Base-by-base conservation (phyloP, 2,113 vertebrate genomes). In the Gavialis gangeticus region DNA sequence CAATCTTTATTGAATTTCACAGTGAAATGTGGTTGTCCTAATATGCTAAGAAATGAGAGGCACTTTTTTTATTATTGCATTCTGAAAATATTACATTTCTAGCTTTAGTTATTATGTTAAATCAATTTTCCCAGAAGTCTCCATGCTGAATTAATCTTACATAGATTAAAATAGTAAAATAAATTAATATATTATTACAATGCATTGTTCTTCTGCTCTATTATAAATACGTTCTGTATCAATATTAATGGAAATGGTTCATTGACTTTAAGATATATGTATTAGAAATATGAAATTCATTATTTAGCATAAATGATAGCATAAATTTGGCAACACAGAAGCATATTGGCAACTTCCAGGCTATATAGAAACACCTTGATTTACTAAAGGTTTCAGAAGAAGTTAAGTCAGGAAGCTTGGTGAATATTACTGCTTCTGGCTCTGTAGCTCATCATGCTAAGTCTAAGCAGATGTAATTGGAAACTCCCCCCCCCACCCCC, bases 1-100 rank as follows among this genome's bases (percentile, higher is more conserved):
- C 90, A 92, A 79, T 94, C 90, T 92, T 87, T 79, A 93, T 79
- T 94, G 75, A 78, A 64, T 94, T 97, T 94, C 90, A 82, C 97
- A 95, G 91, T 27, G 95, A 77, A 75, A 57, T 90, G 82, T 94
- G 95, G 91, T 79, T 25, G 5, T 96, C 82, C 64, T 79, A 96
- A 83, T 8, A 87, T 75, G 95, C 79, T 66, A 93, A 92, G 76
- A 54, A 55, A 87, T 90, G 66, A 97, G 88, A 97, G 78, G 79
- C 63, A 81, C 18, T 56, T 86, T 85, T 94, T 87, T 84, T 6
- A 85, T 95, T 92, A 94, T 93, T 89, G 78, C 69, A 85, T 96
- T 93, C 79, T 90, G 71, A 56, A 79, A 84, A 94, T 87, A 59
- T 93, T 94, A 30, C 89, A 89, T 95, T 93, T 96, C 71, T 75